A percentile compares a stretch with the other conserved stretches of the same genome.
Evolutionary conservation across 2,113 vertebrate species (phyloP).

Genomic region (Oryctolagus cuniculus): mOryCun1.1 NC_091451.1:5807001-5807500

Average conservation of each 20-base stretch:
- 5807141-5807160: background rate
- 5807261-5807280: background rate
- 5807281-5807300: background rate
- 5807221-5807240: background rate
- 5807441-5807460: background rate
- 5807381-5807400: background rate
- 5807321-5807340: background rate
- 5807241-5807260: background rate
- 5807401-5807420: background rate
- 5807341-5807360: too few relatives aligned
- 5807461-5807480: background rate
- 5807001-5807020: background rate
- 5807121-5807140: background rate
- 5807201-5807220: background rate
- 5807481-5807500: background rate
- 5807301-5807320: background rate
- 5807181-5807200: background rate
- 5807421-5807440: too few relatives aligned
- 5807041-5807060: background rate
- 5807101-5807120: background rate
- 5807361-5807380: too few relatives aligned
- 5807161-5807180: constrained; percentile 11
- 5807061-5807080: background rate
- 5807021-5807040: constrained; percentile 3
- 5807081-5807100: constrained; percentile 26